Conservation (phyloP, 35 echinoderm and acorn worm species). For the Ophioderma brevispina region DNA sequence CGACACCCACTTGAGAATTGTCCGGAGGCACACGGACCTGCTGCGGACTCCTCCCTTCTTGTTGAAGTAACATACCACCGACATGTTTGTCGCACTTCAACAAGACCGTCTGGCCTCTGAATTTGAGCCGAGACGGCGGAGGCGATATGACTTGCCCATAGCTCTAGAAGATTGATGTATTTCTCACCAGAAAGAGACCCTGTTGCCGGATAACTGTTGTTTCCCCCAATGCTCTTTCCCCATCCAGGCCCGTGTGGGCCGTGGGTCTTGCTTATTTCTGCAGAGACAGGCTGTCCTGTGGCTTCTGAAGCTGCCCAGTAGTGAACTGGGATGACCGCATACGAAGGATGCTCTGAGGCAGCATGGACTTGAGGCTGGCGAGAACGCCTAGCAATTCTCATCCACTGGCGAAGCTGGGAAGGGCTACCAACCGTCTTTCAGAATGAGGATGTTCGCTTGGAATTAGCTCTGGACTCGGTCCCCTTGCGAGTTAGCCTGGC, state of each 20-base stretch:
- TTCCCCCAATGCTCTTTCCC: neutral
- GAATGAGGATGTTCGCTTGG: neutral
- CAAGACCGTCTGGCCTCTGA: neutral
- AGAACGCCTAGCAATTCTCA: too few relatives aligned
- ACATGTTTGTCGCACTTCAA: too few relatives aligned
- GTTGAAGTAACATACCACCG: too few relatives aligned
- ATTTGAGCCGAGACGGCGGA: too few relatives aligned
- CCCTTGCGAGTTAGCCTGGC: neutral
- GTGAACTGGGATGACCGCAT: conserved; percentile 12
- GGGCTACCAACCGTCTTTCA: too few relatives aligned
- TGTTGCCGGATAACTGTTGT: neutral
- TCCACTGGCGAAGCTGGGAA: too few relatives aligned
- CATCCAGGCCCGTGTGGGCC: neutral
- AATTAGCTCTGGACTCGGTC: neutral
- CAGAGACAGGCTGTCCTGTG: neutral
- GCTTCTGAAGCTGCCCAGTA: neutral
- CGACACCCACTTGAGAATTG: too few relatives aligned
- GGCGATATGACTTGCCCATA: too few relatives aligned
- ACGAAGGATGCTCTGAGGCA: too few relatives aligned
- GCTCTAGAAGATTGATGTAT: neutral
- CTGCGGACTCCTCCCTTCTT: too few relatives aligned
- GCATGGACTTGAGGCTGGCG: too few relatives aligned
- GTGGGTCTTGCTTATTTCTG: neutral
- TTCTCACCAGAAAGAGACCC: neutral
- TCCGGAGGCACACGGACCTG: too few relatives aligned